Evolutionary conservation across 1,140 invertebrate species (phyloP).

Genomic region (Cataglyphis hispanica): DNA sequence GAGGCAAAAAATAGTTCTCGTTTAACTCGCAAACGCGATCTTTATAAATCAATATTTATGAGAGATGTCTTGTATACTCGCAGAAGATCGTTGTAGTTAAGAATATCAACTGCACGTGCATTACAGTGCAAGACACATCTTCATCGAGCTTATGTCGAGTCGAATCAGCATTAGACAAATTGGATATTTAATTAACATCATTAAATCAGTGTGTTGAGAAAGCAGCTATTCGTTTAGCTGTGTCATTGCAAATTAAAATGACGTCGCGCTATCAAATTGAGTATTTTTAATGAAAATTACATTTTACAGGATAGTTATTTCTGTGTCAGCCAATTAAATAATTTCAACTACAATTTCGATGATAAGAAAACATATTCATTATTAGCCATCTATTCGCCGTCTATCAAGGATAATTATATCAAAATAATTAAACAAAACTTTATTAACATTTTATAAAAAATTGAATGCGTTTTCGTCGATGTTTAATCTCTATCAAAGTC

Average conservation of each 20-base stretch:
- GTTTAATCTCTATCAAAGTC: not conserved
- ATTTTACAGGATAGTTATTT: conserved; percentile 35
- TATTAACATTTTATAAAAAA: not conserved
- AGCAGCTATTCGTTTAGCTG: conserved; percentile 59
- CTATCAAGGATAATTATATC: conserved; percentile 20
- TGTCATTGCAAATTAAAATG: conserved; percentile 49
- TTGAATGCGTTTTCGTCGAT: not conserved
- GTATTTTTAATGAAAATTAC: conserved; percentile 35
- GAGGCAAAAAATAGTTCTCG: not conserved
- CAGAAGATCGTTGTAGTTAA: not conserved
- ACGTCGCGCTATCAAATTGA: conserved; percentile 39
- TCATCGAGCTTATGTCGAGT: conserved; percentile 61
- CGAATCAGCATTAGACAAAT: conserved; percentile 72
- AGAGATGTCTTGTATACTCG: not conserved
- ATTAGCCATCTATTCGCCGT: not conserved
- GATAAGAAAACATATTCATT: not conserved
- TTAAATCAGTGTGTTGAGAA: conserved; percentile 72
- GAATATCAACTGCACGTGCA: not conserved
- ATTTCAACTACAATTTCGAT: not conserved
- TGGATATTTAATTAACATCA: conserved; percentile 79
- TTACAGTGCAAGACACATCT: conserved; percentile 58
- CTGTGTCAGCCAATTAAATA: not conserved
- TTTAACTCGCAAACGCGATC: not conserved
- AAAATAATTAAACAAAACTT: not conserved
- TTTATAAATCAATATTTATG: not conserved